Base-by-base conservation (phyloP, 2,113 vertebrate species). In the Chamaetylas fuelleborni region DNA sequence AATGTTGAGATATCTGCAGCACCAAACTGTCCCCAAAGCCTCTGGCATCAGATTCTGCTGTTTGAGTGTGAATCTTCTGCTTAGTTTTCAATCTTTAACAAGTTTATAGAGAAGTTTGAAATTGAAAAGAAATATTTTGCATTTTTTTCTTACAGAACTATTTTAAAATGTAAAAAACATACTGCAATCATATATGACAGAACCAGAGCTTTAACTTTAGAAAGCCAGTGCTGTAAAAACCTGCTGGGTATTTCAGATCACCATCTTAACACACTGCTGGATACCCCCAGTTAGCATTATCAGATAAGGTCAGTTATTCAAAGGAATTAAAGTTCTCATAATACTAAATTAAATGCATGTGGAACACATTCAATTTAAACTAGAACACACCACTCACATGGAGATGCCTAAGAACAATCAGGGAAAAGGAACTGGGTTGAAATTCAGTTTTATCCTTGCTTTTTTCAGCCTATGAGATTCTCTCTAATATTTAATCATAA, bases 241-340 rank as follows among this genome's bases (percentile, higher is more conserved):
- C 2, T 66, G 22, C 31, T 73, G 64, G 45, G 17, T 74, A 78
- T 65, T 88, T 93, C 79, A 94, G 58, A 83, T 38, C 45, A 74
- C 48, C 56, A 64, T 51, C 40, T 29, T 69, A 38, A 36, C 26
- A 28, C 23, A 13, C 14, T 62, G 42, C 14, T 54, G 33, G 54
- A 9, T 80, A 86, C 47, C 56, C 58, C 72, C 70, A 17, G 66
- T 78, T 40, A 74, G 42, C 51, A 70, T 78, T 43, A 92, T 83
- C 86, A 88, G 86, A 86, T 73, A 94, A 95, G 56, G 64, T 66
- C 76, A 94, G 38, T 62, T 81, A 78, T 40, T 78, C 72, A 78
- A 77, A 92, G 53, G 56, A 88, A 64, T 60, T 56, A 43, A 54
- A 70, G 38, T 78, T 94, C 80, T 72, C 83, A 93, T 19, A 11